Percentiles rank a stretch among this genome's conserved stretches.
These are phyloP conservation scores for Stylophora pistillata DNA, from an alignment of 64 coral and sea anemone species.

Conservation along the genomic window DNA sequence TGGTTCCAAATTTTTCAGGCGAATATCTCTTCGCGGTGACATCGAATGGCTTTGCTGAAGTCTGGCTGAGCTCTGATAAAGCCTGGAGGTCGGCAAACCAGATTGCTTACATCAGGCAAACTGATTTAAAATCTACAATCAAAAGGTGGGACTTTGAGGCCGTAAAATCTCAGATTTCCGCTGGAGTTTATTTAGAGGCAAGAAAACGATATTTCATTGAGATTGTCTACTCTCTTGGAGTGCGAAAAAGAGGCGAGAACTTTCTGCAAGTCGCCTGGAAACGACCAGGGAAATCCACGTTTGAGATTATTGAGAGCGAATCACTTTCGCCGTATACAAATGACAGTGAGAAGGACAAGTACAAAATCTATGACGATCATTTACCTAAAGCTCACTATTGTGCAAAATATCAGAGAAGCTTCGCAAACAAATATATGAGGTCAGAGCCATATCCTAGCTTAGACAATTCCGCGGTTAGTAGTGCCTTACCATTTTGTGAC, in stretches of 20 bases:
- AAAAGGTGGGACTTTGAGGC: not conserved
- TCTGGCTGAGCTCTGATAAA: conserved; percentile 1
- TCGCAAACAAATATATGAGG: not conserved
- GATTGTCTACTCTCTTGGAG: not conserved
- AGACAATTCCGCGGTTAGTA: not conserved
- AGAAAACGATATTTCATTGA: conserved; percentile 11
- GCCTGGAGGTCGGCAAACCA: not conserved
- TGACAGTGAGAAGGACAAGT: not conserved
- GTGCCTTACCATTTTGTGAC: not conserved
- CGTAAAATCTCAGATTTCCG: conserved; percentile 14
- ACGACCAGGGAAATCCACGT: not conserved
- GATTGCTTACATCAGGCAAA: not conserved
- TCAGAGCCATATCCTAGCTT: not conserved
- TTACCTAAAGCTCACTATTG: not conserved
- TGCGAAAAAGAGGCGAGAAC: not conserved
- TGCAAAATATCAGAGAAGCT: not conserved
- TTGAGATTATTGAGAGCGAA: not conserved
- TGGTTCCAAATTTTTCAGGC: not conserved
- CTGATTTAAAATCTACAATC: not conserved
- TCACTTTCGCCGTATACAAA: not conserved
- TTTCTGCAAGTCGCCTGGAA: conserved; percentile 44
- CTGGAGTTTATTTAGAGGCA: not conserved
- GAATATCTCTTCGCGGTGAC: conserved; percentile 2
- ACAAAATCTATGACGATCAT: conserved; percentile 1
- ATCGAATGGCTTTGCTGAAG: conserved; percentile 32